phyloP scores from a whole-genome alignment of 2,888 invertebrate genomes.

The Bhutanitis thaidina region DNA sequence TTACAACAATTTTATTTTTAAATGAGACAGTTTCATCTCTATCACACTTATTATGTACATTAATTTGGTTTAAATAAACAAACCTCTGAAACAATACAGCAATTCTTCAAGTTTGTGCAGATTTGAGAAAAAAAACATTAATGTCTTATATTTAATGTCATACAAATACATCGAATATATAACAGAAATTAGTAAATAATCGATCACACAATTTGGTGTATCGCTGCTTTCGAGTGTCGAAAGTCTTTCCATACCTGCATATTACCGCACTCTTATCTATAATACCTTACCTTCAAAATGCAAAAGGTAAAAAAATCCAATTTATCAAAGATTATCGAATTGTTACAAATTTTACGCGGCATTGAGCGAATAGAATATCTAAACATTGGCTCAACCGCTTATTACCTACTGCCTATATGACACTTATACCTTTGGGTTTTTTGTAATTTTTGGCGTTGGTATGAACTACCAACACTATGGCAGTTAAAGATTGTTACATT shows the following conservation, averaged over 20 bases:
- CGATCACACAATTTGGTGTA: constrained; percentile 65
- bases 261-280: constrained; percentile 32
- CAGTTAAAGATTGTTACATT: constrained; percentile 9
- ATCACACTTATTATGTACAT: constrained; percentile 79
- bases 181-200: constrained; percentile 48
- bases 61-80: constrained; percentile 74
- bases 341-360: constrained; percentile 37
- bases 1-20: constrained; percentile 78
- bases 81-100: constrained; percentile 70
- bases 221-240: constrained; percentile 43
- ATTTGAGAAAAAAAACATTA: constrained; percentile 68
- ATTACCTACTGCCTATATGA: neutral
- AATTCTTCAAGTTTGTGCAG: constrained; percentile 76
- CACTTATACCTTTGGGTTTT: neutral
- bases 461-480: constrained; percentile 7
- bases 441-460: constrained; percentile 3
- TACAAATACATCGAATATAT: constrained; percentile 61
- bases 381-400: neutral
- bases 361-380: constrained; percentile 17
- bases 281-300: constrained; percentile 55
- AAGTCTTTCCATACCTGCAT: constrained; percentile 41
- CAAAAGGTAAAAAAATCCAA: constrained; percentile 52
- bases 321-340: constrained; percentile 41
- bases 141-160: constrained; percentile 58
- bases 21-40: constrained; percentile 79